These are phyloP conservation scores for Anguilla japonica DNA, from an alignment of 2,113 vertebrate species.

Conservation along the genomic window DNA sequence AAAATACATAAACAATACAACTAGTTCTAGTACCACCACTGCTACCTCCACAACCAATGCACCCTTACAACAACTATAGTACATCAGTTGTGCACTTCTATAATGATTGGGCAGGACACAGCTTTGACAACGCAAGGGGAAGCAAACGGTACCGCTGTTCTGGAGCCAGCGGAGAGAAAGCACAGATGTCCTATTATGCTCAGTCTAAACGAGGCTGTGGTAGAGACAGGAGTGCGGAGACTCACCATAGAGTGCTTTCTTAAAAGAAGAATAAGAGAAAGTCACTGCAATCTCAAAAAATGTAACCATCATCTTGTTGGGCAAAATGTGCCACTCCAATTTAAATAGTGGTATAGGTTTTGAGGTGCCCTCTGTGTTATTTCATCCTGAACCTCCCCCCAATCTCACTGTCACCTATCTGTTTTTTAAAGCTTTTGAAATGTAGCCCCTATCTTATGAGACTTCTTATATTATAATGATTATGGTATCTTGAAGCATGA, in stretches of 20 bases:
- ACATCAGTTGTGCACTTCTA: background rate
- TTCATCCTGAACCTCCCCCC: too few relatives aligned
- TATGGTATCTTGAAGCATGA: background rate
- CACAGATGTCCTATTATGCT: background rate
- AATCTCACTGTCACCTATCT: background rate
- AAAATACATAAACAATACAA: slow-evolving; percentile 2
- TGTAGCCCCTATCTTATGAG: background rate
- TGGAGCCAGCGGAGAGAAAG: background rate
- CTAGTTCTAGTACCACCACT: background rate
- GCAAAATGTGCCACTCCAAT: background rate
- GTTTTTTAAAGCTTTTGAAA: background rate
- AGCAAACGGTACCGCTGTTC: background rate
- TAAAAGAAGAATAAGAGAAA: background rate
- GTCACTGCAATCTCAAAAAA: too few relatives aligned
- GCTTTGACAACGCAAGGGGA: background rate
- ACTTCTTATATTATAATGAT: background rate
- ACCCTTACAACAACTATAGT: background rate
- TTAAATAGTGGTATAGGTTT: background rate
- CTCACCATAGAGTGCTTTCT: background rate
- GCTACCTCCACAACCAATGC: background rate
- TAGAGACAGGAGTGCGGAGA: background rate
- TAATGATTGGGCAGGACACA: background rate
- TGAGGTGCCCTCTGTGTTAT: background rate
- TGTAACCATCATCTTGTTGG: too few relatives aligned
- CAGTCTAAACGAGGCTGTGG: background rate